Percentiles rank a stretch among this genome's conserved stretches.
Evolutionary conservation across 2,888 invertebrate species (phyloP).

Genomic region (Gnatocerus cornutus): DNA sequence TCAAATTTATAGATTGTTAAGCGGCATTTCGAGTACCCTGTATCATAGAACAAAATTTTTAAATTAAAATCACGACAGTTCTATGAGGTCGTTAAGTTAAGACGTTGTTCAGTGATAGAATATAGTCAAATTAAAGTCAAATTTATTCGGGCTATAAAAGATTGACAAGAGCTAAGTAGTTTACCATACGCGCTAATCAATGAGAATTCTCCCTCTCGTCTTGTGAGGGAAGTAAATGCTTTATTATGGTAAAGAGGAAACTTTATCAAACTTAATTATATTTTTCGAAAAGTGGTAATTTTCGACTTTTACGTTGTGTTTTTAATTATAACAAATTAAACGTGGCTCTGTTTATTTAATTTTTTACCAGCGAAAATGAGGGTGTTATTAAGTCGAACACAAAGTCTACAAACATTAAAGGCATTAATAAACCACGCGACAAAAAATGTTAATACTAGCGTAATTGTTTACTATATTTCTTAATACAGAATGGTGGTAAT

Average conservation of each 20-base stretch:
- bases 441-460: slow-evolving; percentile 2
- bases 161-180: slow-evolving; percentile 16
- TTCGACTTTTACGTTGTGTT: too few species aligned
- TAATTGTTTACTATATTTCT: not conserved
- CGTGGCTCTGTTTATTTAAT: too few species aligned
- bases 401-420: too few species aligned
- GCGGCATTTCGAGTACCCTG: not conserved
- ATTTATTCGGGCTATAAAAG: slow-evolving; percentile 4
- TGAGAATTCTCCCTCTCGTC: slow-evolving; percentile 13
- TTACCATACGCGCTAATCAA: slow-evolving; percentile 22
- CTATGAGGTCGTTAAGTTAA: slow-evolving; percentile 9
- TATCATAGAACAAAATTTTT: slow-evolving; percentile 16
- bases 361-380: too few species aligned
- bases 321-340: too few species aligned
- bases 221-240: slow-evolving; percentile 1
- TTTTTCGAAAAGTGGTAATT: too few species aligned
- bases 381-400: too few species aligned
- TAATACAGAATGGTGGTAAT: not conserved
- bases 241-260: slow-evolving; percentile 14
- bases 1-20: slow-evolving; percentile 31
- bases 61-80: slow-evolving; percentile 23
- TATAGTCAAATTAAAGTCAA: slow-evolving; percentile 14
- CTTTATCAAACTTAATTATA: slow-evolving; percentile 13
- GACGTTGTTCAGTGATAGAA: not conserved
- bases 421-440: too few species aligned